Percentiles rank a stretch among this genome's conserved stretches.
phyloP scores from a whole-genome alignment of 2,888 invertebrate genomes.

The Ernsta delagoae region DNA sequence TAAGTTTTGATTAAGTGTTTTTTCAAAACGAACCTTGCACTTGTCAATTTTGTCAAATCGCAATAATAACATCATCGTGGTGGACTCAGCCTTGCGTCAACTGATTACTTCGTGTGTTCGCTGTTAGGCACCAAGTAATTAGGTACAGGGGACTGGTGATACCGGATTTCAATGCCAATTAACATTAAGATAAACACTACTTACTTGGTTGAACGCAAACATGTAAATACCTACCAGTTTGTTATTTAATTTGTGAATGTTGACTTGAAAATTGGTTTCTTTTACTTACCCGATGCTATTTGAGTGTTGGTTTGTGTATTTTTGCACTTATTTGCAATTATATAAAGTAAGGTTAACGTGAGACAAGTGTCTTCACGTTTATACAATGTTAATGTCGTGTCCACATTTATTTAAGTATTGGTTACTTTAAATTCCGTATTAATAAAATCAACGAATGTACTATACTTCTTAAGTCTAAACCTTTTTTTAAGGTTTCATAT shows the following conservation, averaged over 20 bases:
- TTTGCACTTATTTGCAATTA: too few relatives aligned
- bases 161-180: conserved; percentile 55
- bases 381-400: too few relatives aligned
- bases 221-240: not conserved
- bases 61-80: not conserved
- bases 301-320: not conserved
- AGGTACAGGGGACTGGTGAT: conserved; percentile 43
- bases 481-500: too few relatives aligned
- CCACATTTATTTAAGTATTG: too few relatives aligned
- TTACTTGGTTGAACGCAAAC: conserved; percentile 38
- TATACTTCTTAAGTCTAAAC: too few relatives aligned
- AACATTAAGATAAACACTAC: conserved; percentile 53
- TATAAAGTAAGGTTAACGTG: too few relatives aligned
- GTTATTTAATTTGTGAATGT: conserved; percentile 23
- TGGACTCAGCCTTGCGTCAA: conserved; percentile 1
- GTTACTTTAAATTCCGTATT: too few relatives aligned
- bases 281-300: not conserved
- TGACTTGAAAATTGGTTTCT: conserved; percentile 16
- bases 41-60: not conserved
- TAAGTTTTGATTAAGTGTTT: too few relatives aligned
- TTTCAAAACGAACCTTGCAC: not conserved
- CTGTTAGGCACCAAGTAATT: conserved; percentile 46
- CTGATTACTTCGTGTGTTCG: conserved; percentile 17
- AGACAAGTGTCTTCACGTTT: too few relatives aligned
- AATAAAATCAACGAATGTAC: too few relatives aligned